Conservation (phyloP, 1,140 invertebrate genomes). For the Leptinotarsa texana region DNA sequence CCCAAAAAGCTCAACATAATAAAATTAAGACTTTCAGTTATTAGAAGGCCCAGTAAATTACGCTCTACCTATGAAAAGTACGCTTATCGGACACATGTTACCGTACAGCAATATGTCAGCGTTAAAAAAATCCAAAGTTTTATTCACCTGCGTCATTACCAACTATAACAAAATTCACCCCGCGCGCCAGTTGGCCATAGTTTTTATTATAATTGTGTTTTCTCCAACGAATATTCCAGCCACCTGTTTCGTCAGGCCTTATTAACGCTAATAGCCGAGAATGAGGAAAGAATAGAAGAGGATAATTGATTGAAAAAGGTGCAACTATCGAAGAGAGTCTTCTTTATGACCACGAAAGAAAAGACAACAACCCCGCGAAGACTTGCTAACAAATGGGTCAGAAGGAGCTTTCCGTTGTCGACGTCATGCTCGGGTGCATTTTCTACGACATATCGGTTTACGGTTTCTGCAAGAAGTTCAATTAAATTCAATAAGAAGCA, state of each 20-base stretch:
- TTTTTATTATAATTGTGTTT: constrained; percentile 25
- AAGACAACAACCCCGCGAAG: not conserved
- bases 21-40: too few relatives aligned
- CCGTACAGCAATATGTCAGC: not conserved
- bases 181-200: constrained; percentile 27
- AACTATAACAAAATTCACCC: constrained; percentile 30
- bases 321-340: not conserved
- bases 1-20: too few relatives aligned
- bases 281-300: not conserved
- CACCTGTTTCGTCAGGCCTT: constrained; percentile 18
- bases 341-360: too few relatives aligned
- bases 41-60: too few relatives aligned
- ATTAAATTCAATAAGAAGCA: constrained; percentile 29
- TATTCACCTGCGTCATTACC: constrained; percentile 28
- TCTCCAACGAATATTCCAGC: constrained; percentile 17
- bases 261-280: constrained; percentile 12
- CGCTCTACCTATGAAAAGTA: not conserved
- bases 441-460: constrained; percentile 40
- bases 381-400: not conserved
- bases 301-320: constrained; percentile 7
- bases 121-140: constrained; percentile 11
- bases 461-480: constrained; percentile 32
- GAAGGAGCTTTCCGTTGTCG: constrained; percentile 10
- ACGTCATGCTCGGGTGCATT: constrained; percentile 29
- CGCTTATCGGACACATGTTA: constrained; percentile 1